Evolutionary conservation across 2,113 vertebrate species (phyloP).

Genomic region (Nothoprocta pentlandii): DNA sequence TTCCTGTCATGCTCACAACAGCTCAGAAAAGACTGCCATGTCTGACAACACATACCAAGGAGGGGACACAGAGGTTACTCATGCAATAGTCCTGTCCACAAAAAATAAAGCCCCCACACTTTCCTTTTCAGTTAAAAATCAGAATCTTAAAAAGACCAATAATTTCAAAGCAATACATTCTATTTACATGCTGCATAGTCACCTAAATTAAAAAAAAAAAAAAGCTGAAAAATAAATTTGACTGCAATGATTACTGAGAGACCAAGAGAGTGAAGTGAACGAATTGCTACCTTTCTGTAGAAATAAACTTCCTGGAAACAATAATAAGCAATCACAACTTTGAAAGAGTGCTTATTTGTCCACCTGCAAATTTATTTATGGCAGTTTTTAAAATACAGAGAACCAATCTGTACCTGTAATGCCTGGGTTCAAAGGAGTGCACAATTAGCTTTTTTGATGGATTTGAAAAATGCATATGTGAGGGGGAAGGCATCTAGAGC

Average conservation of each 20-base stretch:
- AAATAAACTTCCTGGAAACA: constrained; percentile 17
- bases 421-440: background rate
- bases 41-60: background rate
- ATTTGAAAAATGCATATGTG: background rate
- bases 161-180: background rate
- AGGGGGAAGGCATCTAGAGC: constrained; percentile 2
- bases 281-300: constrained; percentile 15
- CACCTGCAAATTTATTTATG: constrained; percentile 13
- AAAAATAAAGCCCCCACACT: background rate
- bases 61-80: background rate
- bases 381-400: constrained; percentile 1
- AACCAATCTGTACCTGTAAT: background rate
- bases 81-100: background rate
- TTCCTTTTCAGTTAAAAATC: background rate
- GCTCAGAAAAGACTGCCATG: background rate
- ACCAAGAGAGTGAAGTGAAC: background rate
- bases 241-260: constrained; percentile 33
- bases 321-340: constrained; percentile 23
- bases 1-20: background rate
- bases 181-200: background rate
- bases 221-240: constrained; percentile 7
- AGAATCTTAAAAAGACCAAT: background rate
- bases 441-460: background rate
- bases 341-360: constrained; percentile 16
- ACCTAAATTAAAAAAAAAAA: background rate